These are phyloP conservation scores for Syritta pipiens DNA, from an alignment of 2,888 invertebrate genomes.

Conservation along the genomic window DNA sequence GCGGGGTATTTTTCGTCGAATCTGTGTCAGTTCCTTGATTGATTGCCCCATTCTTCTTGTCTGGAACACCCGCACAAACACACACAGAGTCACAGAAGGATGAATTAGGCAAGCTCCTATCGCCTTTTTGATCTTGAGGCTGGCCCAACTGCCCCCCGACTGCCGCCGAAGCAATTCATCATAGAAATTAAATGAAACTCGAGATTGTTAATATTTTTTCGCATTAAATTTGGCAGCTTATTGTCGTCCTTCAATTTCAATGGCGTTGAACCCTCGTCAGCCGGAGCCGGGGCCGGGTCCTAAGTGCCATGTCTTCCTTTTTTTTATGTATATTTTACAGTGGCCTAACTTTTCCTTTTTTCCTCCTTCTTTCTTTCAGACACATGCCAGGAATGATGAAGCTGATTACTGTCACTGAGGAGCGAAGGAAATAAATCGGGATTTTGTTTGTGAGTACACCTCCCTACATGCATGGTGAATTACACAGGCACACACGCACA, in stretches of 20 bases:
- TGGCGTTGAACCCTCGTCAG: slow-evolving; percentile 43
- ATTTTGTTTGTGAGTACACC: background rate
- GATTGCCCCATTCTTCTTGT: slow-evolving; percentile 52
- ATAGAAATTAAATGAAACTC: slow-evolving; percentile 54
- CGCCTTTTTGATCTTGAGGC: slow-evolving; percentile 49
- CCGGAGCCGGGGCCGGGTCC: background rate
- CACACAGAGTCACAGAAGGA: background rate
- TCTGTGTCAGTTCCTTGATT: slow-evolving; percentile 56
- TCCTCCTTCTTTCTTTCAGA: slow-evolving; percentile 19
- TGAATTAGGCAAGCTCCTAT: slow-evolving; percentile 26
- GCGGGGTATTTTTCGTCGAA: slow-evolving; percentile 49
- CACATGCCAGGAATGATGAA: slow-evolving; percentile 47
- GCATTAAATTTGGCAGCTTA: slow-evolving; percentile 44
- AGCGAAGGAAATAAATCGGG: slow-evolving; percentile 35
- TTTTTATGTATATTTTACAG: slow-evolving; percentile 12
- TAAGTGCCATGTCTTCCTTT: slow-evolving; percentile 21
- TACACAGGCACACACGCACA: background rate
- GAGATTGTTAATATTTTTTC: slow-evolving; percentile 45
- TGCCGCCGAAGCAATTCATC: slow-evolving; percentile 32
- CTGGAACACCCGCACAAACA: background rate
- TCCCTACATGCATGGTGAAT: background rate
- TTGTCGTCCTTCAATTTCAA: slow-evolving; percentile 42
- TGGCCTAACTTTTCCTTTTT: background rate
- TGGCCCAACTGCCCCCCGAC: background rate
- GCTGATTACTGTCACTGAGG: slow-evolving; percentile 25